phyloP scores from a whole-genome alignment of 2,797 vertebrate species.

The Peromyscus melanophrys region DNA sequence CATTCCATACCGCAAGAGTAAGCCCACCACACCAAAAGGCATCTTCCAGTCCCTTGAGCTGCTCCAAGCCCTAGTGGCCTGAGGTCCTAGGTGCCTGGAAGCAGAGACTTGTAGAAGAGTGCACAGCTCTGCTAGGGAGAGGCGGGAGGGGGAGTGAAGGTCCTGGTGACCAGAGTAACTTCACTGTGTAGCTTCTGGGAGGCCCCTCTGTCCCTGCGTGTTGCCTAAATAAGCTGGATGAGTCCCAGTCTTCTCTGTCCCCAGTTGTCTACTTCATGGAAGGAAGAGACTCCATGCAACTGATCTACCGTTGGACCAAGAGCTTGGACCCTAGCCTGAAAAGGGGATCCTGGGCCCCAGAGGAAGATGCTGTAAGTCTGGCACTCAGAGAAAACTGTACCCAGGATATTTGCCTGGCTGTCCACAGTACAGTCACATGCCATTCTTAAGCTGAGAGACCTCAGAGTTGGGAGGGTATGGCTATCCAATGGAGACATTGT shows the following conservation, averaged over 20 bases:
- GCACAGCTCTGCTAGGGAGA: too few relatives aligned
- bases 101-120: background rate
- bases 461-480: accelerated
- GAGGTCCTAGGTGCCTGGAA: background rate
- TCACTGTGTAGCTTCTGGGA: background rate
- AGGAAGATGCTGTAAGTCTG: slow-evolving; percentile 92
- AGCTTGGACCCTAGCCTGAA: slow-evolving; percentile 94
- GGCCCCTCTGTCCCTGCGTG: background rate
- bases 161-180: accelerated
- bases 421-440: too few relatives aligned
- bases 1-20: slow-evolving; percentile 96
- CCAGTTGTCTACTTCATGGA: slow-evolving; percentile 98
- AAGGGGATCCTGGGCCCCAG: slow-evolving; percentile 93
- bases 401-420: background rate
- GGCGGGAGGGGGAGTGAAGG: too few relatives aligned
- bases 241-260: background rate
- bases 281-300: slow-evolving; percentile 93
- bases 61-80: background rate
- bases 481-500: accelerated
- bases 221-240: background rate
- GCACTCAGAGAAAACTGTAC: accelerated
- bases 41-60: background rate
- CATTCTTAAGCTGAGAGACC: accelerated
- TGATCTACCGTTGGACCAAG: slow-evolving; percentile 95
- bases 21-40: slow-evolving; percentile 65